Base-by-base conservation (phyloP, 2,888 invertebrate species). In the Timandra comae region DNA sequence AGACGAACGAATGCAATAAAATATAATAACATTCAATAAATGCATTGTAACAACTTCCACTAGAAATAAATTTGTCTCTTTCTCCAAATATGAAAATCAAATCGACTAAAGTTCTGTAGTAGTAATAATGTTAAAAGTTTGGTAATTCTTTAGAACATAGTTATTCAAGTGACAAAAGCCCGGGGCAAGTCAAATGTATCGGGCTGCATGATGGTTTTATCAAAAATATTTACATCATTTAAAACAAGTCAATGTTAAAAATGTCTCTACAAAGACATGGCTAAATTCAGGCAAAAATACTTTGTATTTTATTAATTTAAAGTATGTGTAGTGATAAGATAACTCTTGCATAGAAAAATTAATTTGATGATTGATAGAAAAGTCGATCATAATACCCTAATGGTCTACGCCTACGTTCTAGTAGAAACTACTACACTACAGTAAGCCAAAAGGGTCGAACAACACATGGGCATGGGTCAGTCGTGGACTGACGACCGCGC, bases 1-100 rank as follows among this genome's bases (percentile, higher is more conserved):
- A 70, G 85, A 74, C 81, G 85, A 74, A 85, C 75, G 85, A 85
- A 85, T 85, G 85, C 85, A 85, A 85, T 85, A 82, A 85, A 84
- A 85, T 82, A 74, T 80, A 81, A 80, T 72, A 84, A 80, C 72
- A 81, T 76, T 78, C 79, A 85, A 74, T 85, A 81, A 84, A 84
- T 84, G 82, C 82, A 77, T 76, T 81, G 69, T 72, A 77, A 79
- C 63, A 80, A 79, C 66, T 73, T 79, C 66, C 63, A 65, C 77
- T 75, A 81, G 59, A 72, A 74, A 73, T 74, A 52, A 74, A 74
- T 68, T n/a, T 61, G 63, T 73, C 63, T 58, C 66, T 73, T 66
- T 62, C n/a, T 64, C 65, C 60, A 64, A 64, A 70, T 68, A 69
- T 59, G 61, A 66, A 67, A 73, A 62, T 65, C 63, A 46, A 45